These are phyloP conservation scores for Madoqua kirkii DNA, from an alignment of 2,113 vertebrate genomes.

Conservation along the genomic window DNA sequence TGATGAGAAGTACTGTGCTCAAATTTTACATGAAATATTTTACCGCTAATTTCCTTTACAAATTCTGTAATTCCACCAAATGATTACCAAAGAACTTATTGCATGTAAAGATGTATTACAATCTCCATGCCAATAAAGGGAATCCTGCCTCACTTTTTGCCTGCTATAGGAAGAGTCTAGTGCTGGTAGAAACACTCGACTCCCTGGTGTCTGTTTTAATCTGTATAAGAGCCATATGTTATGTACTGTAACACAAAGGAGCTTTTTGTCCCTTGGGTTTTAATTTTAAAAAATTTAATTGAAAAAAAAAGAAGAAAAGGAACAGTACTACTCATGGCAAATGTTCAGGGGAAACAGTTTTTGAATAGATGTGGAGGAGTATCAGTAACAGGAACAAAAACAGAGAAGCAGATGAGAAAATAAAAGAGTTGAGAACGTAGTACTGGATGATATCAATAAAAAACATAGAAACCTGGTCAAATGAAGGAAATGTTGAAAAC, in stretches of 20 bases:
- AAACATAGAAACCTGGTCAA: not conserved
- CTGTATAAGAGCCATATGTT: slow-evolving; percentile 45
- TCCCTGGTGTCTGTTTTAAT: slow-evolving; percentile 12
- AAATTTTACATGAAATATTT: slow-evolving; percentile 16
- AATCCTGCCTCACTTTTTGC: slow-evolving; percentile 8
- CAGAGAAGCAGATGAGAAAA: not conserved
- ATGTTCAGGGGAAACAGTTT: not conserved
- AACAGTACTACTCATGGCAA: not conserved
- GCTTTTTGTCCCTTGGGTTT: not conserved
- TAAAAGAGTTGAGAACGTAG: not conserved
- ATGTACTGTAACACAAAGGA: slow-evolving; percentile 54
- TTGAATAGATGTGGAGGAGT: not conserved
- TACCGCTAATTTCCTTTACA: slow-evolving; percentile 11
- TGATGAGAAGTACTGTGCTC: slow-evolving; percentile 34
- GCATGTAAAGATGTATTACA: slow-evolving; percentile 54
- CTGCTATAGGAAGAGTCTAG: not conserved
- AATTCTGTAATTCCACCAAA: slow-evolving; percentile 30
- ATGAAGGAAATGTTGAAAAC: not conserved
- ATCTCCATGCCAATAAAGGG: slow-evolving; percentile 18
- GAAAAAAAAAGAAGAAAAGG: no score
- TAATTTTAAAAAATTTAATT: no score
- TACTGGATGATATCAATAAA: not conserved
- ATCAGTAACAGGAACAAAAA: not conserved
- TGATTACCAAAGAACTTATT: slow-evolving; percentile 75
- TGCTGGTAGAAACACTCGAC: not conserved